Base-by-base conservation (phyloP, 2,797 vertebrate species). In the Hybognathus amarus region DNA sequence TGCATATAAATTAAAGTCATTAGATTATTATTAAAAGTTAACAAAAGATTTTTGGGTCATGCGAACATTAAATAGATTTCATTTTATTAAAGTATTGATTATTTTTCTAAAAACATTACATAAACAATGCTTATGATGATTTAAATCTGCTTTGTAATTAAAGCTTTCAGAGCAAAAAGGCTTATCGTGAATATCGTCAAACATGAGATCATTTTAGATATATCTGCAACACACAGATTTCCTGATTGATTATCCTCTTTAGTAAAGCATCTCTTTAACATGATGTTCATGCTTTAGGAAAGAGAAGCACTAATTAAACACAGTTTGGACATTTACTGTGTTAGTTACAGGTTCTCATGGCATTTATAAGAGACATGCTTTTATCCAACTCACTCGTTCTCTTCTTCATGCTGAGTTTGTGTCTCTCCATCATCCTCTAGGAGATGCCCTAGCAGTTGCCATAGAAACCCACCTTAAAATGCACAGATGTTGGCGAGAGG, bases 391-490 rank as follows among this genome's bases (percentile, higher is more conserved):
- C 59, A 17, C 59, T 30, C 59, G 0, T 8, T 56, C 52, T 56
- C 52, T 56, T 56, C 52, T 56, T n/a, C 27, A 7, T 17, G 13
- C 27, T 8, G 61, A 17, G 27, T 63, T 8, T 8, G n/a, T 61
- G 61, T 63, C 27, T 63, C 59, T 9, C 27, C 5, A 17, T 17
- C 61, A 30, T 63, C 61, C 30, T 30, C 13, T 63, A 4, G 17
- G 61, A 63, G 13, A 63, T 63, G 61, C 61, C 30, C 61, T 63
- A 30, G 27, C 61, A 63, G 61, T 63, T 63, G 61, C 61, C 61
- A 63, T 63, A 63, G 61, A 30, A 63, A 63, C 61, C 15, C 61
- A 63, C 61, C 61, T 30, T 30, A 63, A 63, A 63, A 30, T 63
- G 61, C 61, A 30, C 61, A 63, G 12, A 30, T 30, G 27, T 63